Percentiles rank a stretch among this genome's conserved stretches.
Evolutionary conservation across 2,113 vertebrate genomes (phyloP).

Genomic region (Motacilla alba): DNA sequence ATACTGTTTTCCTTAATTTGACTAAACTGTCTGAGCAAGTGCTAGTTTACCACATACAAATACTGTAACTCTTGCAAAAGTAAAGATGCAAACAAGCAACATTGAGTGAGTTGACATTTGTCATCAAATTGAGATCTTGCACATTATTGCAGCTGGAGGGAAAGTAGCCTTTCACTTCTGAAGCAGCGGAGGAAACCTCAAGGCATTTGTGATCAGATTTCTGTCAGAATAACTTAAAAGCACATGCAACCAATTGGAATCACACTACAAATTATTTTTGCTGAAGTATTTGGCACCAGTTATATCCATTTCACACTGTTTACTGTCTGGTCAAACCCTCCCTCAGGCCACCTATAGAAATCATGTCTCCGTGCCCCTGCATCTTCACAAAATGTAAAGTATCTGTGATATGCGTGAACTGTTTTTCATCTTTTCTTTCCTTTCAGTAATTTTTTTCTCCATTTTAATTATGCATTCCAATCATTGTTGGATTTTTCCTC

Average conservation of each 20-base stretch:
- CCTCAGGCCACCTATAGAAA: neutral
- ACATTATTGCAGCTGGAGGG: neutral
- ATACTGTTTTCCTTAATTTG: neutral
- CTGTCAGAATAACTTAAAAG: neutral
- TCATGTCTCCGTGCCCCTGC: neutral
- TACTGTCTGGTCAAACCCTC: neutral
- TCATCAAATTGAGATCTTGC: neutral
- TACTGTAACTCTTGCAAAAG: neutral
- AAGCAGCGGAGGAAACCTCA: neutral
- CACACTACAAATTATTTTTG: neutral
- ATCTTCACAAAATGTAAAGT: neutral
- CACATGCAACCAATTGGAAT: neutral
- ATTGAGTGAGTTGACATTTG: neutral
- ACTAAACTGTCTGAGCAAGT: neutral
- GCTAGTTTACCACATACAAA: neutral
- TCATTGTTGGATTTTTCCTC: neutral
- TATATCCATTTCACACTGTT: neutral
- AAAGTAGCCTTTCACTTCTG: neutral
- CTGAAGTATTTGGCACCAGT: neutral
- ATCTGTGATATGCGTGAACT: neutral
- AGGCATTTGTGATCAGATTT: neutral
- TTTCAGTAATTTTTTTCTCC: neutral
- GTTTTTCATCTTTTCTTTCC: neutral
- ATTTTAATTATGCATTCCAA: neutral
- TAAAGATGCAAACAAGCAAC: neutral